Percentiles rank a stretch among this genome's conserved stretches.
These are phyloP conservation scores for Neotoxoptera formosana DNA, from an alignment of 1,140 invertebrate genomes.

Conservation along the genomic window DNA sequence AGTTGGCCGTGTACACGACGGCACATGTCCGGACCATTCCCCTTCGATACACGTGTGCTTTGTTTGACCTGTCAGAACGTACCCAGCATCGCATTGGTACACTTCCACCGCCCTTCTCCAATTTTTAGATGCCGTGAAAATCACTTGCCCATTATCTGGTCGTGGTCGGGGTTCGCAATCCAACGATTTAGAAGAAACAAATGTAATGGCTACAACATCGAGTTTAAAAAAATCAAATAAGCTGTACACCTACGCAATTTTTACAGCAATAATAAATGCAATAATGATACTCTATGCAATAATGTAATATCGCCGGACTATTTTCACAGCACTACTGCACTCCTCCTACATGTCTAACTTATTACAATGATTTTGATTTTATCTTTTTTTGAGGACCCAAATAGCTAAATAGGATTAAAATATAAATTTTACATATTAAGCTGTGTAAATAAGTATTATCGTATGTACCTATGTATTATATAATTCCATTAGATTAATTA, in stretches of 20 bases:
- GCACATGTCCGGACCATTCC: slow-evolving; percentile 43
- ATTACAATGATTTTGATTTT: not conserved
- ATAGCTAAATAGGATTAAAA: not conserved
- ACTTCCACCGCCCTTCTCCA: slow-evolving; percentile 44
- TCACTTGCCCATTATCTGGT: not conserved
- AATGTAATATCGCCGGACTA: not conserved
- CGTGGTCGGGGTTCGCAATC: slow-evolving; percentile 18
- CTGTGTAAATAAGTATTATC: not conserved
- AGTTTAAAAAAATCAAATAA: not conserved
- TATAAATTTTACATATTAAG: not conserved
- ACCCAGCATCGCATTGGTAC: slow-evolving; percentile 32
- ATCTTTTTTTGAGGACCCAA: not conserved
- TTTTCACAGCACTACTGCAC: not conserved
- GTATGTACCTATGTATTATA: not conserved
- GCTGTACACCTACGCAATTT: not conserved
- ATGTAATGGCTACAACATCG: not conserved
- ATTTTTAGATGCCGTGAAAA: slow-evolving; percentile 43
- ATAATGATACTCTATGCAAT: not conserved
- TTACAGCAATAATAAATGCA: not conserved
- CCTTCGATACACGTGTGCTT: slow-evolving; percentile 33
- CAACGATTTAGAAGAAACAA: not conserved
- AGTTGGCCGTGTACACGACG: not conserved
- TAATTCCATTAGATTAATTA: not conserved
- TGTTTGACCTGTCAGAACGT: slow-evolving; percentile 33
- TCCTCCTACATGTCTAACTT: not conserved